These are phyloP conservation scores for Acanthis flammea DNA, from an alignment of 2,797 vertebrate genomes.

Conservation along the genomic window DNA sequence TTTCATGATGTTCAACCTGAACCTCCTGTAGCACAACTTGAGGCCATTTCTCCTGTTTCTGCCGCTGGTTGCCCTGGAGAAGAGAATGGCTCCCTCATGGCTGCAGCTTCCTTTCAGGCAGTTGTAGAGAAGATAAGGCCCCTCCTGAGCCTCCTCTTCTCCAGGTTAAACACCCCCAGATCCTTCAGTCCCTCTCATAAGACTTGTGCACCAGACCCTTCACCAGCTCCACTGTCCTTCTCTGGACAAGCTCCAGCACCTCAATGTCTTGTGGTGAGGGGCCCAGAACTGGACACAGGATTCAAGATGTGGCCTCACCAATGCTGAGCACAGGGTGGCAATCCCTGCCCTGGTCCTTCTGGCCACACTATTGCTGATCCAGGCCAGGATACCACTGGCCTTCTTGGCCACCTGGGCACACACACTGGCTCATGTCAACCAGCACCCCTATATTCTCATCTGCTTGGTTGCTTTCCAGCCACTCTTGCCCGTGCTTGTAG, in stretches of 20 bases:
- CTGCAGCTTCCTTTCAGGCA: not conserved
- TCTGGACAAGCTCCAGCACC: not conserved
- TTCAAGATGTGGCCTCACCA: not conserved
- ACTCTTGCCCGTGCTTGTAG: not conserved
- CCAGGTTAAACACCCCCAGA: not conserved
- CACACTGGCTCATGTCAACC: not conserved
- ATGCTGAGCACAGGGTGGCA: too few species aligned
- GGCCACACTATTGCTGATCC: not conserved
- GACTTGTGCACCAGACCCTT: not conserved
- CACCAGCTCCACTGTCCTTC: not conserved
- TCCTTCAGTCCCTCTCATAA: not conserved
- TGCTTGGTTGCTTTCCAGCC: not conserved
- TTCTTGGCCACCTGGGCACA: not conserved
- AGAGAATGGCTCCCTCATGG: accelerated
- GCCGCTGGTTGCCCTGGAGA: not conserved
- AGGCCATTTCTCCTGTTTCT: not conserved
- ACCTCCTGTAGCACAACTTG: not conserved
- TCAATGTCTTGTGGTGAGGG: not conserved
- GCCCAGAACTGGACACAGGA: not conserved
- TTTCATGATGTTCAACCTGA: not conserved
- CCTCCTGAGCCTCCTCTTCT: not conserved
- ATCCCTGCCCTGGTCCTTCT: not conserved
- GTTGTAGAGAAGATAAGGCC: not conserved
- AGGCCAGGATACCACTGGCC: not conserved
- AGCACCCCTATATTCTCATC: not conserved